phyloP scores from a whole-genome alignment of 2,888 invertebrate genomes.

The Saturnia pavonia region DNA sequence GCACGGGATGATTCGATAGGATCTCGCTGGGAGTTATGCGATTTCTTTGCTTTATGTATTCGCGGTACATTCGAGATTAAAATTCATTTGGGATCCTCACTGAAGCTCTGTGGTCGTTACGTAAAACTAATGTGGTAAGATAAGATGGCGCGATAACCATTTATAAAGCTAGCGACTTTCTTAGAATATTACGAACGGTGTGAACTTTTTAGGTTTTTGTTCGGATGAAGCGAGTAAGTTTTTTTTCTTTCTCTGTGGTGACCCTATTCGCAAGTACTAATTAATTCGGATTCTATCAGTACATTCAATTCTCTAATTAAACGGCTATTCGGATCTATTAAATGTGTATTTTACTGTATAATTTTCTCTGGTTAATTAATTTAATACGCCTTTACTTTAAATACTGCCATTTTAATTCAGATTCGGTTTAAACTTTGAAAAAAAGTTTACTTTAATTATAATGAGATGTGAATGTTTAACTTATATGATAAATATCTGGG shows the following conservation, averaged over 20 bases:
- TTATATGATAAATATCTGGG: too few relatives aligned
- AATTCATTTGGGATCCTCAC: slow-evolving; percentile 53
- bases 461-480: not conserved
- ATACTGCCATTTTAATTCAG: not conserved
- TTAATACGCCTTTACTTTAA: slow-evolving; percentile 5
- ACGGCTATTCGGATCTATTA: slow-evolving; percentile 26
- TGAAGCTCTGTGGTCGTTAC: slow-evolving; percentile 25
- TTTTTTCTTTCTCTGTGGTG: slow-evolving; percentile 26
- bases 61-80: slow-evolving; percentile 52
- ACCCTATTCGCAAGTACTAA: slow-evolving; percentile 32
- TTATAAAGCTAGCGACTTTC: slow-evolving; percentile 50
- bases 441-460: not conserved
- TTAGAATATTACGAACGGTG: slow-evolving; percentile 44
- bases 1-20: slow-evolving; percentile 21
- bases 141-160: slow-evolving; percentile 47
- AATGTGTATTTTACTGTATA: slow-evolving; percentile 20
- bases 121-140: slow-evolving; percentile 55
- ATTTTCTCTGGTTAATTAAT: slow-evolving; percentile 31
- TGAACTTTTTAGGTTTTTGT: slow-evolving; percentile 28
- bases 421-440: slow-evolving; percentile 2
- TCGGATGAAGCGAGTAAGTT: slow-evolving; percentile 45
- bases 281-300: slow-evolving; percentile 47
- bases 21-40: slow-evolving; percentile 39
- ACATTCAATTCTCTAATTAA: slow-evolving; percentile 46
- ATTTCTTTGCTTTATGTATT: slow-evolving; percentile 51